phyloP scores from a whole-genome alignment of 2,888 invertebrate species.

The Oxystoma pomonae region DNA sequence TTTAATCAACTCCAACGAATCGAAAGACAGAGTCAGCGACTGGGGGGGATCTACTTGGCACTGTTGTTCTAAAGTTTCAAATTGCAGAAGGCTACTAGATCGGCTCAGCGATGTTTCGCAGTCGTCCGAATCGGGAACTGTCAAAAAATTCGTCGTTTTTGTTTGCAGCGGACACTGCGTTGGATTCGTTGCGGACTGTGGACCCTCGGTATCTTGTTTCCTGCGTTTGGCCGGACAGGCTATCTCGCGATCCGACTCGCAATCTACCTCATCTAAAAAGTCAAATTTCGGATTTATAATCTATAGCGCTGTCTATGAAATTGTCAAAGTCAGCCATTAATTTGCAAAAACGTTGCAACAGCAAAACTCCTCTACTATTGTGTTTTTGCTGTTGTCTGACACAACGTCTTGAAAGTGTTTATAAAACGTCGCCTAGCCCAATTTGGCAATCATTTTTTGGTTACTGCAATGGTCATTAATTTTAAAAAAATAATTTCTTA shows the following conservation, averaged over 20 bases:
- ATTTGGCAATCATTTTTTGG: no score
- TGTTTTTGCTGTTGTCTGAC: no score
- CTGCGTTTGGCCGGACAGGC: slow-evolving; percentile 72
- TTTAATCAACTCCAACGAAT: slow-evolving; percentile 46
- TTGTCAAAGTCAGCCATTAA: no score
- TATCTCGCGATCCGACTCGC: slow-evolving; percentile 69
- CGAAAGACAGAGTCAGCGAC: slow-evolving; percentile 51
- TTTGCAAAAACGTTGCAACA: no score
- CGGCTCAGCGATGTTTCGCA: slow-evolving; percentile 64
- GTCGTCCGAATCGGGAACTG: slow-evolving; percentile 32
- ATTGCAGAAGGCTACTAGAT: slow-evolving; percentile 78
- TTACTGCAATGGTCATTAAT: no score
- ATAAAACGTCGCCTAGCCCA: no score
- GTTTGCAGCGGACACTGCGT: no score
- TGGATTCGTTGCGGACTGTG: neutral
- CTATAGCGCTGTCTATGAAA: no score
- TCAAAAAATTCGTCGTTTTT: neutral
- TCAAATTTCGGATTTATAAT: no score
- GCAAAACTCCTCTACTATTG: no score
- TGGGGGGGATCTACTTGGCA: slow-evolving; percentile 51
- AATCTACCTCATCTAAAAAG: slow-evolving; percentile 49
- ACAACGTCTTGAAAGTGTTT: no score
- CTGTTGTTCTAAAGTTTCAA: slow-evolving; percentile 76
- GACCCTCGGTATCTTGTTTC: slow-evolving; percentile 56
- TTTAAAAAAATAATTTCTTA: no score